Evolutionary conservation across 2,113 vertebrate species (phyloP).

Genomic region (Hyla sarda): DNA sequence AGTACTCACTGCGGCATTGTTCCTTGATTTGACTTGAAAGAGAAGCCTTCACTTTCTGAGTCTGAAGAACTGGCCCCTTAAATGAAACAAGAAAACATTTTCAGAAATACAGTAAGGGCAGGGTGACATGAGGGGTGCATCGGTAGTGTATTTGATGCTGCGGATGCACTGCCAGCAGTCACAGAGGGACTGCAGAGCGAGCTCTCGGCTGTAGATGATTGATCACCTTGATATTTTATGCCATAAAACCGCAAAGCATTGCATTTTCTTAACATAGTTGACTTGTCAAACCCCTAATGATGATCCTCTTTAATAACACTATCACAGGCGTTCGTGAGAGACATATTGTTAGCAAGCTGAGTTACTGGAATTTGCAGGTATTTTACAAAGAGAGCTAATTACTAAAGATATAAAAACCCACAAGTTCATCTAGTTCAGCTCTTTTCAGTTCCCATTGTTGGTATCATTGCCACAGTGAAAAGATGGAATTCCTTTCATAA

Average conservation of each 20-base stretch:
- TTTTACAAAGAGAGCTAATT: background rate
- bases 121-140: too few species aligned
- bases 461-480: background rate
- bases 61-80: constrained; percentile 93
- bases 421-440: background rate
- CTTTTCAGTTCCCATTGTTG: background rate
- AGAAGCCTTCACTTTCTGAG: constrained; percentile 87
- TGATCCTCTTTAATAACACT: constrained; percentile 1
- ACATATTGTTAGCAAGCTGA: background rate
- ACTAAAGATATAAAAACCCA: background rate
- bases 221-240: background rate
- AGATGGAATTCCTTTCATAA: background rate
- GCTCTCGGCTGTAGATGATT: background rate
- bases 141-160: too few species aligned
- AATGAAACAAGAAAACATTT: constrained; percentile 36
- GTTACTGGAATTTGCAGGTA: background rate
- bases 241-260: background rate
- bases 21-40: constrained; percentile 82
- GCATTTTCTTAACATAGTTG: background rate
- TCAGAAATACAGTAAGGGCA: too few species aligned
- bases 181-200: background rate
- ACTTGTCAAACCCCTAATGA: background rate
- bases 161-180: too few species aligned
- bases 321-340: background rate
- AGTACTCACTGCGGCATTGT: constrained; percentile 93